phyloP scores from a whole-genome alignment of 2,797 vertebrate species.

The Semotilus atromaculatus region DNA sequence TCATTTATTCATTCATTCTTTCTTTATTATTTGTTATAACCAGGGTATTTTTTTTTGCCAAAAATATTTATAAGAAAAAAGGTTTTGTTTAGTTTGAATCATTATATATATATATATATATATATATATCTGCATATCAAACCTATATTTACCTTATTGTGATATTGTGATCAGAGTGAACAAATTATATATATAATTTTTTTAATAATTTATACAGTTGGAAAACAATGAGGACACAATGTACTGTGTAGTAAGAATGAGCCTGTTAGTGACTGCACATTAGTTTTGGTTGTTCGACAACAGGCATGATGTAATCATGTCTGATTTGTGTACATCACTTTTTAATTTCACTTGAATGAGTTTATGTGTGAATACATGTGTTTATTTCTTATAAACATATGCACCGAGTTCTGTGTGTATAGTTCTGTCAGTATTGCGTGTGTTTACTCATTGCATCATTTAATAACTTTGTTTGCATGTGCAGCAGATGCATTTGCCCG shows the following conservation, averaged over 20 bases:
- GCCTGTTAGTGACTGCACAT: not conserved
- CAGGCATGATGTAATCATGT: conserved; percentile 15
- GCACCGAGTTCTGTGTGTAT: conserved; percentile 6
- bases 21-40: no score
- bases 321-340: conserved; percentile 50
- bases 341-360: conserved; percentile 21
- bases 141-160: no score
- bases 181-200: not conserved
- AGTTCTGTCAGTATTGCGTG: conserved; percentile 35
- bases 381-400: conserved; percentile 25
- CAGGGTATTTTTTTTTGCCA: not conserved
- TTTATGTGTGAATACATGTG: conserved; percentile 24
- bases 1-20: not conserved
- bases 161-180: no score
- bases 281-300: not conserved
- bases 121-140: no score
- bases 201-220: not conserved
- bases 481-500: not conserved
- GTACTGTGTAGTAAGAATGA: conserved; percentile 12
- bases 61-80: not conserved
- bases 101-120: no score
- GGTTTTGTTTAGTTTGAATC: no score
- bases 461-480: conserved; percentile 18
- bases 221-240: conserved; percentile 34
- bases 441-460: conserved; percentile 35